These are phyloP conservation scores for Neodiprion pinetum DNA, from an alignment of 1,140 invertebrate species.

Conservation along the genomic window DNA sequence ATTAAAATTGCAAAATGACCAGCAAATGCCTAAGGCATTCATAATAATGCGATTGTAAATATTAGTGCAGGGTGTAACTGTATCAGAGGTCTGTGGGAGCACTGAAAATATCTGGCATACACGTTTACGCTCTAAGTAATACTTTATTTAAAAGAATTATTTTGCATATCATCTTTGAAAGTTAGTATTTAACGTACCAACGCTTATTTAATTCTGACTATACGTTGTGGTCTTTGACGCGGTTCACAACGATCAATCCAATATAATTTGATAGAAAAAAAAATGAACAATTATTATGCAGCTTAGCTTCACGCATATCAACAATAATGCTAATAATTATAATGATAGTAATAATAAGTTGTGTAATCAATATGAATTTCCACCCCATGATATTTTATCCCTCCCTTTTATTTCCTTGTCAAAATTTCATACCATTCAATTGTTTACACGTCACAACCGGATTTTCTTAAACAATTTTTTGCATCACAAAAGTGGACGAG, in stretches of 20 bases:
- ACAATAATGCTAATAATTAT: not conserved
- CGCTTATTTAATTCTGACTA: not conserved
- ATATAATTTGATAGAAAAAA: not conserved
- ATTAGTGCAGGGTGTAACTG: too few species aligned
- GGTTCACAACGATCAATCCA: not conserved
- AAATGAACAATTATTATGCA: not conserved
- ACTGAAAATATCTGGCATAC: too few species aligned
- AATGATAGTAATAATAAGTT: not conserved
- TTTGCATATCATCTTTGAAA: not conserved
- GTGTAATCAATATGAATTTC: constrained; percentile 1
- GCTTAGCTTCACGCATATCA: not conserved
- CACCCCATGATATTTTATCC: not conserved
- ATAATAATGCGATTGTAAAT: too few species aligned
- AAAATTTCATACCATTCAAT: not conserved
- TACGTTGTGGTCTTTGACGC: not conserved
- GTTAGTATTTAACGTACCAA: not conserved
- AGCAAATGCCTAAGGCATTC: too few species aligned
- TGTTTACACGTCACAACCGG: not conserved
- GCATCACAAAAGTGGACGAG: too few species aligned
- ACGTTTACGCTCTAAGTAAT: not conserved
- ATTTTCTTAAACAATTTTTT: not conserved
- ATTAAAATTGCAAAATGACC: too few species aligned
- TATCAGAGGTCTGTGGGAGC: too few species aligned
- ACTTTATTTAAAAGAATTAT: constrained; percentile 4
- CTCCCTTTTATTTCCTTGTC: not conserved